Evolutionary conservation across 53 echinoderm and acorn worm genomes (phyloP), one percentile per base, ranked within the genome.

Genomic region (Pentamera pediparva): DNA sequence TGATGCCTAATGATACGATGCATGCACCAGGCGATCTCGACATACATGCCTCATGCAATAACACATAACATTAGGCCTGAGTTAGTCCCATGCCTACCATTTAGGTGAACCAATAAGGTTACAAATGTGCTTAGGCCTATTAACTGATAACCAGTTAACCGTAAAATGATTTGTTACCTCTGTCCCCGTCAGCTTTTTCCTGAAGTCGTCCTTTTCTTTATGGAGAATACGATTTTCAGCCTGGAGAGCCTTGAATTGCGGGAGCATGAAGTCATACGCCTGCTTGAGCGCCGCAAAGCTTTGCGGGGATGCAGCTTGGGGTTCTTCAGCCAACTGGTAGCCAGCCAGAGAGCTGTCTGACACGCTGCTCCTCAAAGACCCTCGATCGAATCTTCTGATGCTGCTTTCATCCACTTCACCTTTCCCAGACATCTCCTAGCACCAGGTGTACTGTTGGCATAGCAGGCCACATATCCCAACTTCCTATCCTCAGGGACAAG

Each of bases 381-480:
- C 41, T 43, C 30, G 43, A 47, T 39, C 29, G 17, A 43, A 30
- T 18, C 38, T 22, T 28, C 30, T 30, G 10, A 43, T 41, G 40
- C 31, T 39, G 41, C 40, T 21, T 37, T 19, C 39, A 9, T 17
- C 67, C 26, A 30, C 67, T 26, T 39, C 27, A 26, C 30, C 67
- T 67, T 37, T 67, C 28, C 67, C 67, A 8, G 67, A 67, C 67
- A 67, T 67, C 67, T 67, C 67, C 67, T 57, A 57, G 58, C 58
- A 57, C 58, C 10, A 28, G 10, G 29, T 6, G 25, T 26, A 20
- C 58, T 27, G 58, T 57, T 13, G 28, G 58, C 58, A 57, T 57
- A n/a, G n/a, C n/a, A n/a, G n/a, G n/a, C n/a, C n/a, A n/a, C n/a
- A n/a, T n/a, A n/a, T n/a, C n/a, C n/a, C n/a, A n/a, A n/a, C n/a